Evolutionary conservation across 1,140 invertebrate genomes (phyloP), one percentile per base, ranked within the genome.

Genomic region (Pygmarrhopalites habei): DNA sequence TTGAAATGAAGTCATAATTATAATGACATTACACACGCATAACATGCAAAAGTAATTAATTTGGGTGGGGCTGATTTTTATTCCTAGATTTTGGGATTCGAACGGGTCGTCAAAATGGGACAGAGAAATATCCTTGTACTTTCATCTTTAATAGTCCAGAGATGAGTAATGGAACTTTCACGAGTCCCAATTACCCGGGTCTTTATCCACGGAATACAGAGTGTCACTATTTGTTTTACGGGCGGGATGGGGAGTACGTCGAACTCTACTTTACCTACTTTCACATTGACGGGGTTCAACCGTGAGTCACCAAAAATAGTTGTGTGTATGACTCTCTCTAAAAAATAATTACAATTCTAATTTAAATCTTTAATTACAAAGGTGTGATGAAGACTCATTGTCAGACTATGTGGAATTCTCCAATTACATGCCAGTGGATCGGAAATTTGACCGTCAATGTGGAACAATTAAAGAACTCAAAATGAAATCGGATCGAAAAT

Each of bases 171-270:
- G 93, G 93, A 10, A 86, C 86, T 23, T 91, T 97, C 74, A 85
- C 60, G 15, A 62, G 60, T 5, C 92, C 93, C 1, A 97, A 97
- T 77, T 94, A 89, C 73, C 93, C 93, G 0, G 94, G 94, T 12
- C 83, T 85, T 26, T 96, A 96, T 78, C 90, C 92, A 0, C 80
- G 91, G 62, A 86, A 94, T 74, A 91, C 92, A 0, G 89, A 93
- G 74, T 96, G 93, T 74, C 88, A 95, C 78, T 97, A 95, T 75
- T 90, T 92, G 74, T 96, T 97, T 76, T 84, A 92, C 73, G 93
- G 91, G 15, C 81, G 82, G 23, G 78, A 79, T 52, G 84, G 85
- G 58, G 90, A 96, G 73, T 85, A 85, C 68, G 85, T 96, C 47
- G 85, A 86, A 69, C 82, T 97, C 52, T 85, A 88, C 70, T 96